Evolutionary conservation across 2,113 vertebrate genomes (phyloP).

Genomic region (Pachyramphus minor): DNA sequence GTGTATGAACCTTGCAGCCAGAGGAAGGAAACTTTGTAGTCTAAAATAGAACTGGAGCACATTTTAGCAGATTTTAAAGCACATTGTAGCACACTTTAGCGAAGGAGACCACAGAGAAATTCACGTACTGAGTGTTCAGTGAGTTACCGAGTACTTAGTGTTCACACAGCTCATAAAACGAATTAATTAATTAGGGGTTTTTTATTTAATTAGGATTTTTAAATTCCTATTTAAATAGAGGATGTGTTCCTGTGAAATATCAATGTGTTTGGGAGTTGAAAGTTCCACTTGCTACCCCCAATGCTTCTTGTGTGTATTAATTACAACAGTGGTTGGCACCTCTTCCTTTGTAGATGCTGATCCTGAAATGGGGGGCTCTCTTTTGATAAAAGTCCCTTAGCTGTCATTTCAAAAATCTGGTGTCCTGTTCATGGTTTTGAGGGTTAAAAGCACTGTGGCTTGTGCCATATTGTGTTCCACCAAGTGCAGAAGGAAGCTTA

Average conservation of each 20-base stretch:
- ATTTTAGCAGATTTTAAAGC: not conserved
- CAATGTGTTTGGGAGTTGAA: not conserved
- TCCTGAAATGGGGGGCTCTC: not conserved
- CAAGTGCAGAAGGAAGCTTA: not conserved
- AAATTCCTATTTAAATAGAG: not conserved
- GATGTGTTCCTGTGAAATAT: not conserved
- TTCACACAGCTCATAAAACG: not conserved
- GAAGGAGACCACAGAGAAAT: not conserved
- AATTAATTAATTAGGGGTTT: not conserved
- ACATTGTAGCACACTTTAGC: not conserved
- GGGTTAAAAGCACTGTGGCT: not conserved
- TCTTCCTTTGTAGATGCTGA: not conserved
- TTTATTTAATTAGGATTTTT: not conserved
- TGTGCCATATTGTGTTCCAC: fast-evolving
- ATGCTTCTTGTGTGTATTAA: not conserved
- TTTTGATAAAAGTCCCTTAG: not conserved
- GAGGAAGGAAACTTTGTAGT: not conserved
- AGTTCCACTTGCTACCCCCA: not conserved
- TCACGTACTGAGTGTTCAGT: not conserved
- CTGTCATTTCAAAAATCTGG: not conserved
- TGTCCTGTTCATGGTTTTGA: not conserved
- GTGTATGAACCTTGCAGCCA: not conserved
- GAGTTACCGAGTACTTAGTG: not conserved
- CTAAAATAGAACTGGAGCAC: not conserved
- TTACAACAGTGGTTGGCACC: not conserved